Conservation (phyloP, 2,113 vertebrate species). For the Phyllopteryx taeniolatus region DNA sequence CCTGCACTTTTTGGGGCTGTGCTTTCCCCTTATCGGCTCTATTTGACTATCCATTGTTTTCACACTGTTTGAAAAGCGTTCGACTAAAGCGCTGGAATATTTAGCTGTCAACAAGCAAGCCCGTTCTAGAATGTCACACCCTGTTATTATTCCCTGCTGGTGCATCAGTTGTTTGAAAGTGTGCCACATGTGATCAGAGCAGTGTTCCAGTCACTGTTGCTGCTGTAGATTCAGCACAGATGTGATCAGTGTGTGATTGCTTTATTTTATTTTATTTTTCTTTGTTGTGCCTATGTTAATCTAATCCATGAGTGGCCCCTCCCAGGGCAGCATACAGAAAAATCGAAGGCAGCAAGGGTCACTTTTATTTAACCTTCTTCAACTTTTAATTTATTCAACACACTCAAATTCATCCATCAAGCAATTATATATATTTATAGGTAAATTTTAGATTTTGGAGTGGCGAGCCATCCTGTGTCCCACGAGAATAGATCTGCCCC, state of each 20-base stretch:
- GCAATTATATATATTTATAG: neutral
- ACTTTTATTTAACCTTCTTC: neutral
- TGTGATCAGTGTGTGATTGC: slow-evolving; percentile 13
- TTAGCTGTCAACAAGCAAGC: neutral
- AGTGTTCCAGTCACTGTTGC: neutral
- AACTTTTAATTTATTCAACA: neutral
- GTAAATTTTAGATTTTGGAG: too few species aligned
- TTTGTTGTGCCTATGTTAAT: neutral
- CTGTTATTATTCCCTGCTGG: slow-evolving; percentile 7
- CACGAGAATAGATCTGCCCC: too few species aligned
- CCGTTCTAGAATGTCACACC: slow-evolving; percentile 17
- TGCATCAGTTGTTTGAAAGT: neutral
- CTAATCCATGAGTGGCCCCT: slow-evolving; percentile 1
- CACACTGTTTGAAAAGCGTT: neutral
- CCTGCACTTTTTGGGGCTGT: neutral
- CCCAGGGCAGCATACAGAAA: neutral
- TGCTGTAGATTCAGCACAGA: neutral
- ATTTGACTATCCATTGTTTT: neutral
- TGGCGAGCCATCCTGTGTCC: too few species aligned
- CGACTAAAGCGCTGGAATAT: neutral
- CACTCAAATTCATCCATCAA: neutral
- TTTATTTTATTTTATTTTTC: neutral
- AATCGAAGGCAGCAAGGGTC: neutral
- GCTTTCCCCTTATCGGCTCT: neutral
- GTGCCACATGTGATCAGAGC: neutral